Evolutionary conservation across 2,113 vertebrate species (phyloP).

Genomic region (Limnothrissa miodon): DNA sequence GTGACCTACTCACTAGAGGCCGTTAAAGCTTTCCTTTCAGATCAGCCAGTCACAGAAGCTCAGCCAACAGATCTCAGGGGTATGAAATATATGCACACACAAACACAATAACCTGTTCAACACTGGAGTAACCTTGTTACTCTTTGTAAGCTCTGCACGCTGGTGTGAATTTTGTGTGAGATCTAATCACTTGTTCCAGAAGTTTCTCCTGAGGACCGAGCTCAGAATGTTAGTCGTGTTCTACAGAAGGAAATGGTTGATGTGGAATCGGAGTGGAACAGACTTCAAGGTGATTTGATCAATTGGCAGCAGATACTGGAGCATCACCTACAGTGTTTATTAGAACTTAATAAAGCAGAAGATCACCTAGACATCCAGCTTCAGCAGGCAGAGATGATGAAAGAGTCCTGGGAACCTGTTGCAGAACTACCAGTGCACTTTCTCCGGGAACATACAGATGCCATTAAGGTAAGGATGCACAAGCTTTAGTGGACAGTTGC

Average conservation of each 20-base stretch:
- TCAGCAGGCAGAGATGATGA: slow-evolving; percentile 86
- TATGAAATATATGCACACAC: slow-evolving; percentile 39
- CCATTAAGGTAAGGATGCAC: slow-evolving; percentile 81
- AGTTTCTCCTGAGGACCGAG: slow-evolving; percentile 82
- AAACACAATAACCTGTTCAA: not conserved
- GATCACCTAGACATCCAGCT: slow-evolving; percentile 89
- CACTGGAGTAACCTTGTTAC: not conserved
- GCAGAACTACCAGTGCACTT: slow-evolving; percentile 86
- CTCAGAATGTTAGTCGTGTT: slow-evolving; percentile 79
- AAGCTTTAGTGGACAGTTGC: not conserved
- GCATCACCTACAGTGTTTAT: slow-evolving; percentile 80
- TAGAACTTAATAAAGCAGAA: slow-evolving; percentile 83
- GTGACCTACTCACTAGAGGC: slow-evolving; percentile 64
- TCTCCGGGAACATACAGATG: slow-evolving; percentile 88
- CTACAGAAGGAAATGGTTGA: slow-evolving; percentile 87
- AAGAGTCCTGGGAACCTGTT: slow-evolving; percentile 90
- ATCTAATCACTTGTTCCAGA: slow-evolving; percentile 64
- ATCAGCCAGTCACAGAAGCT: slow-evolving; percentile 58
- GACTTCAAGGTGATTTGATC: slow-evolving; percentile 72
- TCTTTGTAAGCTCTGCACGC: not conserved
- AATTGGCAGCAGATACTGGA: slow-evolving; percentile 91
- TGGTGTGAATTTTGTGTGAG: too few relatives aligned
- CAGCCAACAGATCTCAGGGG: slow-evolving; percentile 62
- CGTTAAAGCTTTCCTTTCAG: slow-evolving; percentile 62
- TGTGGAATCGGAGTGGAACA: slow-evolving; percentile 81